Evolutionary conservation across 37 sponge, comb jelly and placozoan species (phyloP), one percentile per base, ranked within the genome.

Genomic region (Sycon ciliatum): DNA sequence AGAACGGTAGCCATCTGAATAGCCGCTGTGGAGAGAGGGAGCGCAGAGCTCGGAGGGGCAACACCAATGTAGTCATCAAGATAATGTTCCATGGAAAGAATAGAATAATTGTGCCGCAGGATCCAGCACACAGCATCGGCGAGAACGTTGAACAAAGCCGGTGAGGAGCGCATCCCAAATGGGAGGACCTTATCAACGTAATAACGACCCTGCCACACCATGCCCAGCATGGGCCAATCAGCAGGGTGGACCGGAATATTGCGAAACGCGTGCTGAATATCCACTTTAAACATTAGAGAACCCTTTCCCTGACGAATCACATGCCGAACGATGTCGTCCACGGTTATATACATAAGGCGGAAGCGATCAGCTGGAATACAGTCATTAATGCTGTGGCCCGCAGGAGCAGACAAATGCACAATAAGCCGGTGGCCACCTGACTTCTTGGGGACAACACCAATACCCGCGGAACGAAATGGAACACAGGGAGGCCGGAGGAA

Each of bases 231-330:
- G 4, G 13, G 28, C 3, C 24, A 1, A 56, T 72, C 73, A 57
- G 52, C 73, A 28, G 73, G 28, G 73, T 72, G 73, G 13, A 72
- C 56, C 24, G 73, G 73, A 11, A 72, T 23, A 13, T 40, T 2
- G 26, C 73, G 38, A 56, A 54, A 72, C 32, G 73, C 73, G n/a
- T 56, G 18, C 26, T 54, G 29, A 28, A 72, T 72, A 56, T 72
- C 73, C 20, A 56, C 34, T 29, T 72, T 72, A 4, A 39, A 37
- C 39, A 69, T 37, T 42, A 42, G 38, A 37, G 75, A n/a, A 22
- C 63, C 63, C 26, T 16, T 35, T 1, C 64, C 34, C 34, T 62
- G 63, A 16, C 1, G 18, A 28, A 65, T 13, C 7, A 74, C 37
- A n/a, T 1, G 30, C 11, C 31, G 56, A 18, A 20, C 64, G 23